Base-by-base conservation (phyloP, 2,113 vertebrate species). In the Anser brachyrhynchus region DNA sequence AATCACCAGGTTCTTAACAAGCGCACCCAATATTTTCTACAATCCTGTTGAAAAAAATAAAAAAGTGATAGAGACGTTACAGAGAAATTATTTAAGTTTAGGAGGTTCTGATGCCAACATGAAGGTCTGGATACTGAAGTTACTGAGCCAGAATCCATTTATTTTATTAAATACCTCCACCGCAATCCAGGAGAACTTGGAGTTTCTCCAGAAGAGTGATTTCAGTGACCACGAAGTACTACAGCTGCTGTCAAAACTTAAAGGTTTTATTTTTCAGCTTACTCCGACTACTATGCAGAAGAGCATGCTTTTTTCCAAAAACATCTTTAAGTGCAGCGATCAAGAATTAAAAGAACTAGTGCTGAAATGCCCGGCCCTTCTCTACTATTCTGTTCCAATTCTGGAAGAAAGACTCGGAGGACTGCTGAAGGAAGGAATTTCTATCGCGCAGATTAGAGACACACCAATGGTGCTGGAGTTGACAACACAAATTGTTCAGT, bases 71-170 rank as follows among this genome's bases (percentile, higher is more conserved):
- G 65, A 93, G 84, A 97, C 97, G 22, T 97, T 99, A 52, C 98
- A 98, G 78, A 97, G 96, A 35, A 98, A 91, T 81, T 99, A 99
- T 61, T 97, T 96, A 90, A 97, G 97, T 62, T 97, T 99, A 33
- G 99, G 99, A 2, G 99, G 99, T 31, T 98, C 98, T 6, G 96
- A 98, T 33, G 96, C 97, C 77, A 99, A 99, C 89, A 98, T 98
- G 98, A 99, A 98, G 94, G 96, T 98, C 71, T 99, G 99, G 99
- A 97, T 99, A 66, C 98, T 99, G 76, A 99, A 99, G 93, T 95
- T 99, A 74, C 93, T 99, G 92, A 99, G 98, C 96, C 99, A 99
- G 96, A 99, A 99, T 93, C 98, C 99, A 5, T 99, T 98, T 96
- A 98, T 99, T 92, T 98, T 99, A 84, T 97, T 99, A 87, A 99